phyloP scores from a whole-genome alignment of 35 echinoderm and acorn worm species.

The Apostichopus japonicus region DNA sequence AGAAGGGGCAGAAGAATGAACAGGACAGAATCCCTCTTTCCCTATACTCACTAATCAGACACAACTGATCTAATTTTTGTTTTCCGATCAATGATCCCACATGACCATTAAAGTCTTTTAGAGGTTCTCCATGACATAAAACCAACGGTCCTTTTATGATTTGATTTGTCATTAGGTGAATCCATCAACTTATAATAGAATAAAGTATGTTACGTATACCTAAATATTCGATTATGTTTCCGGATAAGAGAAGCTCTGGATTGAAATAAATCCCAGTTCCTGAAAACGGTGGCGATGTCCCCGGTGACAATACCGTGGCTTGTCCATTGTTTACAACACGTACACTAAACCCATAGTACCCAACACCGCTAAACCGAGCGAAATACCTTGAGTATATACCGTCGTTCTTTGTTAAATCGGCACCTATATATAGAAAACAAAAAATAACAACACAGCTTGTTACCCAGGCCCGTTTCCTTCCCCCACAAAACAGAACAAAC shows the following conservation, averaged over 20 bases:
- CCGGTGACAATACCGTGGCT: background rate
- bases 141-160: no score
- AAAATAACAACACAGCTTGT: no score
- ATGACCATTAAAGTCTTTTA: no score
- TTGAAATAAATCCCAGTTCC: conserved; percentile 14
- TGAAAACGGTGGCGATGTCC: background rate
- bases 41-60: no score
- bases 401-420: conserved; percentile 28
- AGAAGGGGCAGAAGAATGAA: no score
- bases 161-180: background rate
- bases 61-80: no score
- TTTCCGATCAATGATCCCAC: no score
- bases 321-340: conserved; percentile 35
- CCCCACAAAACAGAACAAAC: no score
- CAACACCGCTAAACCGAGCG: background rate
- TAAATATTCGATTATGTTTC: background rate
- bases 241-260: background rate
- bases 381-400: conserved; percentile 49
- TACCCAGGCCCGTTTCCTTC: no score
- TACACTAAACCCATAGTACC: conserved; percentile 26
- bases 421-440: background rate
- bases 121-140: no score
- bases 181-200: background rate
- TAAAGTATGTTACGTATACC: no score
- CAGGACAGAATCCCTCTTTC: no score